Percentiles rank a stretch among this genome's conserved stretches.
Evolutionary conservation across 92 coral and sea anemone genomes (phyloP).

Genomic region (Pocillopora grandis): DNA sequence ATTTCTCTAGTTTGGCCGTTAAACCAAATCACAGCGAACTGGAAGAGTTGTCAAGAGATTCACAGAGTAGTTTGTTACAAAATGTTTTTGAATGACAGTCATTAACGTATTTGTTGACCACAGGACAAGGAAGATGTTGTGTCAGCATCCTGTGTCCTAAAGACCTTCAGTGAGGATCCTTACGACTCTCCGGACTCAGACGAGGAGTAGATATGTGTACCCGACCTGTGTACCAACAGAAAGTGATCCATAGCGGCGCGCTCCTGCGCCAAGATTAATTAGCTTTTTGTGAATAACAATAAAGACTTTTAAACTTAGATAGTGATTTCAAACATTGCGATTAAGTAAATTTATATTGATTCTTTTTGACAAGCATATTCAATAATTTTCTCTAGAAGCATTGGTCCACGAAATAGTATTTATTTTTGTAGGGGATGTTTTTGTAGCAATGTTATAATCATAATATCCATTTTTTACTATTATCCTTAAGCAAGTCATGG

Average conservation of each 20-base stretch:
- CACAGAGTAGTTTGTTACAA: too few species aligned
- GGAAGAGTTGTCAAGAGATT: too few species aligned
- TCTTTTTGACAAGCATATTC: background rate
- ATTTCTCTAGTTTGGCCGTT: too few species aligned
- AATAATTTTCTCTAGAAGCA: conserved; percentile 10
- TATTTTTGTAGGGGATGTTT: conserved; percentile 21
- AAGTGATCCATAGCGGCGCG: conserved; percentile 3
- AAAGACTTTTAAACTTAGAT: background rate
- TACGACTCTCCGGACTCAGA: conserved; percentile 87
- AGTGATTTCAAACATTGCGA: conserved; percentile 12
- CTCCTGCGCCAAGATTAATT: background rate
- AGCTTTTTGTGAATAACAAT: background rate
- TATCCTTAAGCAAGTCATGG: background rate
- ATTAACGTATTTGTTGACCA: background rate
- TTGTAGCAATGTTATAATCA: background rate
- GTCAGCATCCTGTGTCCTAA: conserved; percentile 84
- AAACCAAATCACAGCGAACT: too few species aligned
- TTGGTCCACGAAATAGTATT: conserved; percentile 17
- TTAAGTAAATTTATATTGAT: background rate
- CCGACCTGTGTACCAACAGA: background rate
- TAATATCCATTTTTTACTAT: background rate
- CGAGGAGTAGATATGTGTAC: conserved; percentile 54
- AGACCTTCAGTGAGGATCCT: conserved; percentile 84
- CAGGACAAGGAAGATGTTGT: conserved; percentile 88
- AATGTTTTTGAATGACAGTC: too few species aligned